Base-by-base conservation (phyloP, 1,140 invertebrate genomes). In the Drosophila ogumai region DNA sequence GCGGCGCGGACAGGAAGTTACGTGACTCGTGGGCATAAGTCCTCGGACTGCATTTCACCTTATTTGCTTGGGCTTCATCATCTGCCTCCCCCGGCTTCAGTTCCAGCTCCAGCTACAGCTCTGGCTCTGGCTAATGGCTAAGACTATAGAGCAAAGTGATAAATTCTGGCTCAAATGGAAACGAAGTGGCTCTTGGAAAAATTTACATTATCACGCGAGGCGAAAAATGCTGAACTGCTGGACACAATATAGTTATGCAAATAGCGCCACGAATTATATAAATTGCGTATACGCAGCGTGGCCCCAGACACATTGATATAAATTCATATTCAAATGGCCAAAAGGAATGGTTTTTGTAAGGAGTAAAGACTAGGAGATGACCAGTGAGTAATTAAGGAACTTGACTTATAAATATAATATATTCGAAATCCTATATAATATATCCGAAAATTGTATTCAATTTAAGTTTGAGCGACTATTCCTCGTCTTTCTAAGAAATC, bases 1-100 rank as follows among this genome's bases (percentile, higher is more conserved):
- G 74, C 36, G 57, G 54, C 66, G 64, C 43, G 65, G 44, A 78
- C 65, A 80, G 85, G 85, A 87, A 87, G 84, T 88, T 88, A 88
- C 84, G 84, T 88, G 84, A 88, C 84, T 88, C 84, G 73, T 90
- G 84, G 84, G 84, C 59, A 88, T 88, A 88, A 87, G 80, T 75
- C 71, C 52, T 55, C 50, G 34, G 68, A 75, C 74, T 77, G 74
- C 74, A 68, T 68, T 76, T 77, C 74, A 77, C 74, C 74, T 77
- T 77, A 76, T 77, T 68, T 77, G 56, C 69, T 47, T 63, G 69
- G 58, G 61, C 71, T 59, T 59, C 69, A 47, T 59, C 69, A 44
- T 36, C 28, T 34, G 36, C 65, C 13, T 19, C 15, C 15, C 15
- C 54, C 54, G 17, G 17, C 17, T 19, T 3, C 50, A 12, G 6